Base-by-base conservation (phyloP, 2,113 vertebrate species). In the Ictidomys tridecemlineatus region DNA sequence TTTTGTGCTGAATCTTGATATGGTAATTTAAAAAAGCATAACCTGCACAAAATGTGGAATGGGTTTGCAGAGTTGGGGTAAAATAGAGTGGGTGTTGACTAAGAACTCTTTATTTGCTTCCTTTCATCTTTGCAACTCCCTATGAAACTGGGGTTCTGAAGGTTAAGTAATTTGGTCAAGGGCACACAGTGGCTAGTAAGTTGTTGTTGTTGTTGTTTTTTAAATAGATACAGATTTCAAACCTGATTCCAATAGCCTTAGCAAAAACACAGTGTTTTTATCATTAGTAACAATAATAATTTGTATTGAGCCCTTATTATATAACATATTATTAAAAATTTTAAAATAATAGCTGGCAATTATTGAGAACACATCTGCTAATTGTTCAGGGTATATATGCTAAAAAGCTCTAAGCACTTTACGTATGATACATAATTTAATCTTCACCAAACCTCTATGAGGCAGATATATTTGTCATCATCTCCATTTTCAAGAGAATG, bases 1-100 rank as follows among this genome's bases (percentile, higher is more conserved):
- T 73, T 97, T 96, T 82, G 65, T 95, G 90, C 84, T 95, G 96
- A 93, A 90, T 97, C 89, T 95, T 91, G 22, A 94, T 87, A 42
- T 16, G 73, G 72, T 70, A 94, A 92, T 94, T 95, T 86, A 18
- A 90, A 94, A 97, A 82, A 80, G 85, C 70, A 93, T 95, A 73
- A 89, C 58, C 30, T 42, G 89, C 65, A 70, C n/a, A 91, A 96
- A 96, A 84, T 84, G 51, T 53, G 51, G 84, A n/a, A 4, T 67
- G n/a, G 39, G 30, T n/a, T 88, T 93, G 20, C 56, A 79, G 51
- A 76, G 42, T 4, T 76, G 69, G 42, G 73, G 17, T 61, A 72
- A 85, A 91, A 53, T 0, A 73, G 79, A 53, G 26, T 16, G 39
- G 18, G 12, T 45, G 83, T 82, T 96, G 67, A 70, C 4, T 5